Evolutionary conservation across 2,113 vertebrate genomes (phyloP), one percentile per base, ranked within the genome.

Genomic region (Myrmecobius fasciatus): DNA sequence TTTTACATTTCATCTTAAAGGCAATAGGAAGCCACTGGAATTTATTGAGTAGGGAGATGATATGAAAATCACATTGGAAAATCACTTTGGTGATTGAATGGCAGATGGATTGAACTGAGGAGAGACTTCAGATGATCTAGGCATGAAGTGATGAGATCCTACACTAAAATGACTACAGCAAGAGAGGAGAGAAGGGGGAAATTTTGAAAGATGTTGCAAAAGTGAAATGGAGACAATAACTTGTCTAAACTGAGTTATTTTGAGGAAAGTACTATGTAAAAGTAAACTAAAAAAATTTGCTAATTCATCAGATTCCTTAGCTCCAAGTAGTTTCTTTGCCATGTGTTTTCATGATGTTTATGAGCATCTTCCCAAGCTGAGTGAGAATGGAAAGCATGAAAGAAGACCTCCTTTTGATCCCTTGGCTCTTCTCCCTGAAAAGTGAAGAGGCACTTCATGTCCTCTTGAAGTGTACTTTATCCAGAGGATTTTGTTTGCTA

Each of bases 361-460:
- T 24, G 22, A 83, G 67, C n/a, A 83, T 26, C 60, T 75, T n/a
- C 12, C 36, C 28, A 83, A 43, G 17, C 2, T 43, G 67, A 83
- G n/a, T 24, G n/a, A 43, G 20, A 83, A 24, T 83, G n/a, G 8
- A 46, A 92, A 89, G 47, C 88, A 56, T 53, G 26, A 92, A 53
- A 49, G 89, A 25, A 90, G 53, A 48, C 31, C 12, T 7, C 20
- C 2, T 26, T 36, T 36, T 31, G 43, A 48, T 94, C 91, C 91
- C 47, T 91, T 51, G 67, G 67, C 20, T 52, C 22, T 89, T 43
- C 25, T 60, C 2, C 47, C 48, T 1, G 0, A 20, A 17, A 52
- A 28, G 47, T 2, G 0, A 17, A 92, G 60, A 90, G n/a, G 56
- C 52, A 8, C 8, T 49, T 10, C n/a, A 0, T 0, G 52, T 90